Base-by-base conservation (phyloP, 1,140 invertebrate genomes). In the Sarcophaga peregrina region DNA sequence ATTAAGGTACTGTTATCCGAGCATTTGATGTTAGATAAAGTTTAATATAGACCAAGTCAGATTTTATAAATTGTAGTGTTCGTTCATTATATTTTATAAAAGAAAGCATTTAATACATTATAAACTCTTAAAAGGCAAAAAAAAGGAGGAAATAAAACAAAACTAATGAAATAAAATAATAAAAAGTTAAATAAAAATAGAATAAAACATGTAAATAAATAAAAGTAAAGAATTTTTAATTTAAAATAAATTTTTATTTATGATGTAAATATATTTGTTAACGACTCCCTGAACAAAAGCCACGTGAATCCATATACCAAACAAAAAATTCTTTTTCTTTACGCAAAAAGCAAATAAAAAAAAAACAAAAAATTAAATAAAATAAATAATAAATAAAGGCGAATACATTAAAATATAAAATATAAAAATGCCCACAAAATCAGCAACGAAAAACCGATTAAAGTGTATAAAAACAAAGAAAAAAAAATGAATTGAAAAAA, bases 191-290 rank as follows among this genome's bases (percentile, higher is more conserved):
- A 58, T 3, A 58, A 58, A 15, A n/a, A n/a, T 7, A 0, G 3
- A 13, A n/a, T 58, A 68, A 68, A 1, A 68, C 3, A 68, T 20
- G 10, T 8, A 20, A 68, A 68, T 68, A 68, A 20, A 68, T 68
- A 68, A 68, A 68, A 8, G 10, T 8, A 68, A 68, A 68, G n/a
- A 20, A 68, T 68, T 17, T 68, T 68, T 68, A 68, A 68, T 68
- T 68, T 68, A 25, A 68, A 68, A 68, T 68, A 68, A 68, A 68
- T 68, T 17, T n/a, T 68, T 68, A 68, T 68, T 68, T 68, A 68
- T 20, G 62, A 68, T 68, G 62, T 68, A 68, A 68, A 68, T 68
- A 25, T 68, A 20, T 68, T 68, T 68, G 62, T 68, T 68, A 68
- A 68, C 17, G 62, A 68, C 62, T 68, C 7, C 20, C 9, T 68